A percentile compares a stretch with the other conserved stretches of the same genome.
Evolutionary conservation across 2,113 vertebrate species (phyloP).

Genomic region (Seriola aureovittata): DNA sequence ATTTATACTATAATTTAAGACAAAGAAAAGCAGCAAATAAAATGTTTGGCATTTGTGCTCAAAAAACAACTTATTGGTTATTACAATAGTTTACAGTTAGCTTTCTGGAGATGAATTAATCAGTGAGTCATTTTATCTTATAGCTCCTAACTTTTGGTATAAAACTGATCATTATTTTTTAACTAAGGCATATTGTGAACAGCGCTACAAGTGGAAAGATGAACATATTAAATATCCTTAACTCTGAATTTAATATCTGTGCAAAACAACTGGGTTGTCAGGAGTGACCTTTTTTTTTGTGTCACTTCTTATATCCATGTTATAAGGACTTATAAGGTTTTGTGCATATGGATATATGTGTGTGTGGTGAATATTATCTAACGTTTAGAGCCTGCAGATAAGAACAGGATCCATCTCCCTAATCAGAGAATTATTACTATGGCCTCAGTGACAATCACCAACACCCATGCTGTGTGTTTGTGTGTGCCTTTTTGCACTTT

Average conservation of each 20-base stretch:
- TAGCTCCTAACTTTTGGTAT: background rate
- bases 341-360: slow-evolving; percentile 10
- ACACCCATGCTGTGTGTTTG: slow-evolving; percentile 25
- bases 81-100: background rate
- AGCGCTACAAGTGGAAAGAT: background rate
- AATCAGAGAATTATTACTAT: slow-evolving; percentile 76
- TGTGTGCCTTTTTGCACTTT: slow-evolving; percentile 10
- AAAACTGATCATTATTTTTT: background rate
- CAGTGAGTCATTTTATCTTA: background rate
- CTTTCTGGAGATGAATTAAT: background rate
- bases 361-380: slow-evolving; percentile 24
- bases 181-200: background rate
- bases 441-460: slow-evolving; percentile 37
- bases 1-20: background rate
- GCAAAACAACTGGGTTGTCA: background rate
- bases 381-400: slow-evolving; percentile 58
- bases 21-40: background rate
- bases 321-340: background rate
- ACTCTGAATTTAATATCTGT: slow-evolving; percentile 15
- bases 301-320: slow-evolving; percentile 24
- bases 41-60: background rate
- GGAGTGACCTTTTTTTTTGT: background rate
- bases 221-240: background rate
- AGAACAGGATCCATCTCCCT: slow-evolving; percentile 62
- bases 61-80: background rate